Evolutionary conservation across 2,888 invertebrate species (phyloP).

Genomic region (Eupithecia subfuscata): DNA sequence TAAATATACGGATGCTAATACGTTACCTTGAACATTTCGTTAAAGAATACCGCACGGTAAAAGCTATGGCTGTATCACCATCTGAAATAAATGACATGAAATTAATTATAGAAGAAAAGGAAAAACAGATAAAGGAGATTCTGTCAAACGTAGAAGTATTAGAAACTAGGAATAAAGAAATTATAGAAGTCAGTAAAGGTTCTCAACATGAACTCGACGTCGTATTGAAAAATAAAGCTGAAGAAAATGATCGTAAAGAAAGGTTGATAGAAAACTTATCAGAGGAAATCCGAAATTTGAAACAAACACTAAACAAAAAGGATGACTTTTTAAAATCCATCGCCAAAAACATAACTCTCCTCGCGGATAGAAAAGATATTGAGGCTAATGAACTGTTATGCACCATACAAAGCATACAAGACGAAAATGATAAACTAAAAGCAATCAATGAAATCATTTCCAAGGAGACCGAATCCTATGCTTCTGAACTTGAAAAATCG

Average conservation of each 20-base stretch:
- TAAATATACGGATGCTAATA: conserved; percentile 51
- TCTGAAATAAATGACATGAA: conserved; percentile 55
- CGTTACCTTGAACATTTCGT: conserved; percentile 59
- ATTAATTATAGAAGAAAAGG: conserved; percentile 53
- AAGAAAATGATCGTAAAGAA: conserved; percentile 59
- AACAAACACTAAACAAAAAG: conserved; percentile 52
- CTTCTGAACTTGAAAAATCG: conserved; percentile 67
- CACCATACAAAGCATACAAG: conserved; percentile 51
- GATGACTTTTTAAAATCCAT: conserved; percentile 54
- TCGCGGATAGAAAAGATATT: conserved; percentile 36
- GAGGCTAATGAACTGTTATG: conserved; percentile 53
- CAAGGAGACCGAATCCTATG: conserved; percentile 63
- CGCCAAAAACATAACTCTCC: conserved; percentile 30
- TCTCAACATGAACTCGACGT: conserved; percentile 55
- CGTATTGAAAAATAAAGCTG: conserved; percentile 53
- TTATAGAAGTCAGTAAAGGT: conserved; percentile 50
- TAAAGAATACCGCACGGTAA: conserved; percentile 44
- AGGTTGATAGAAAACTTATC: conserved; percentile 53
- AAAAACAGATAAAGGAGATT: conserved; percentile 52
- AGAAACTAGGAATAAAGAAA: conserved; percentile 51
- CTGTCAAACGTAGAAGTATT: conserved; percentile 49
- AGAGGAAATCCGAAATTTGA: conserved; percentile 59
- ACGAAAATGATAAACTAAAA: conserved; percentile 60
- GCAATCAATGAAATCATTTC: conserved; percentile 59
- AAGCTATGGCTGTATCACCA: conserved; percentile 49